Conservation (phyloP, 1,140 invertebrate genomes). For the Gonatopus flavifemur region DNA sequence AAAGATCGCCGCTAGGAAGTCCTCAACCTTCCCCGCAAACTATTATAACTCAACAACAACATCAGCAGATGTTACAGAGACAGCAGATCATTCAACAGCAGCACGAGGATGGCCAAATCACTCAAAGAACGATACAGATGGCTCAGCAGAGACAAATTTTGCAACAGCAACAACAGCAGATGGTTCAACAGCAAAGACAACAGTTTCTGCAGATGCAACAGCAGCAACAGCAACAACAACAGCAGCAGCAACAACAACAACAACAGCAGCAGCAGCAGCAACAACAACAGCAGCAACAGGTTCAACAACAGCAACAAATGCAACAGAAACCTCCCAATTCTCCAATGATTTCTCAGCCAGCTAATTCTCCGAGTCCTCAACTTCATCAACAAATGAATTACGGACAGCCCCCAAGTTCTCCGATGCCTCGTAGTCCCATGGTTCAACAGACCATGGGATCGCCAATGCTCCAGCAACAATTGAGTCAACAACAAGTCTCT, state of each 20-base stretch:
- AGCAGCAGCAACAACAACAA: slow-evolving; percentile 61
- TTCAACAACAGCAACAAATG: slow-evolving; percentile 46
- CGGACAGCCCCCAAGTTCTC: slow-evolving; percentile 65
- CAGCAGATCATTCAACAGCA: slow-evolving; percentile 60
- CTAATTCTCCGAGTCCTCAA: slow-evolving; percentile 61
- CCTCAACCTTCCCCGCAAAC: slow-evolving; percentile 44
- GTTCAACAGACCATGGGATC: slow-evolving; percentile 61
- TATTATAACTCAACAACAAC: slow-evolving; percentile 55
- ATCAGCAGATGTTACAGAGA: slow-evolving; percentile 55
- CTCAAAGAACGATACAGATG: slow-evolving; percentile 50
- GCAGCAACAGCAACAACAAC: slow-evolving; percentile 53
- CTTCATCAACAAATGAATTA: slow-evolving; percentile 59
- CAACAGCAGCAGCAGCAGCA: slow-evolving; percentile 40
- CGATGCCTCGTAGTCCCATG: slow-evolving; percentile 66
- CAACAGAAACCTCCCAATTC: slow-evolving; percentile 57
- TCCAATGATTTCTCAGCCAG: slow-evolving; percentile 61
- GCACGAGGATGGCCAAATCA: slow-evolving; percentile 32
- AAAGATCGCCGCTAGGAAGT: slow-evolving; percentile 50
- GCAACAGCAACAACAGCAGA: slow-evolving; percentile 58
- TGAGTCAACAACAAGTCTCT: slow-evolving; percentile 53
- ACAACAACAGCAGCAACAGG: slow-evolving; percentile 44
- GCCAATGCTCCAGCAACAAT: slow-evolving; percentile 58
- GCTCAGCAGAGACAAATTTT: slow-evolving; percentile 57
- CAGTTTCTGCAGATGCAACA: slow-evolving; percentile 58
- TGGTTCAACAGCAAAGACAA: slow-evolving; percentile 39